phyloP scores from a whole-genome alignment of 2,113 vertebrate species.

The Serranochromis macrocephalus region DNA sequence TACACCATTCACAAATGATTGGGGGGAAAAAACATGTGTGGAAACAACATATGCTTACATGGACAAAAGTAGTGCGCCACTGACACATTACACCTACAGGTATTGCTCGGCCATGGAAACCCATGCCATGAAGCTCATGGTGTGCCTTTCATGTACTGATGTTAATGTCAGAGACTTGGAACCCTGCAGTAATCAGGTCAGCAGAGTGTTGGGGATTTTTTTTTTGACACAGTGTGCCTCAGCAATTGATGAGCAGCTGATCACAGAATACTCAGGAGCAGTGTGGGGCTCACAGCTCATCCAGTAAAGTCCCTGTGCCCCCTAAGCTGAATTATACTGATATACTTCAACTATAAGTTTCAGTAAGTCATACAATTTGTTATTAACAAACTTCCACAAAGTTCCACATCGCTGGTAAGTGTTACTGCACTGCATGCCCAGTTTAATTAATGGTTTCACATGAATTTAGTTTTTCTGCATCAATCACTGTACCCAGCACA shows the following conservation, averaged over 20 bases:
- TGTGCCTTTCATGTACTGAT: not conserved
- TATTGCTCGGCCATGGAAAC: not conserved
- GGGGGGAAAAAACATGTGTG: rapidly evolving
- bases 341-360: not conserved
- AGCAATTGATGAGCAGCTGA: not conserved
- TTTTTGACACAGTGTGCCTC: not conserved
- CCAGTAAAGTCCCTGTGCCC: not conserved
- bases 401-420: not conserved
- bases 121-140: not conserved
- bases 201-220: not conserved
- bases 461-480: not conserved
- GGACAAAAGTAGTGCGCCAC: not conserved
- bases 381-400: not conserved
- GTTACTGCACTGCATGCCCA: not conserved
- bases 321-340: not conserved
- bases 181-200: not conserved
- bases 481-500: not conserved
- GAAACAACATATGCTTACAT: not conserved
- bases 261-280: not conserved
- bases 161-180: not conserved
- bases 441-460: not conserved
- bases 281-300: not conserved
- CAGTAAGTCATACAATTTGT: not conserved
- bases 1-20: not conserved
- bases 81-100: not conserved